A percentile compares a stretch with the other conserved stretches of the same genome.
Evolutionary conservation across 2,888 invertebrate genomes (phyloP).

Genomic region (Calameuta filiformis): DNA sequence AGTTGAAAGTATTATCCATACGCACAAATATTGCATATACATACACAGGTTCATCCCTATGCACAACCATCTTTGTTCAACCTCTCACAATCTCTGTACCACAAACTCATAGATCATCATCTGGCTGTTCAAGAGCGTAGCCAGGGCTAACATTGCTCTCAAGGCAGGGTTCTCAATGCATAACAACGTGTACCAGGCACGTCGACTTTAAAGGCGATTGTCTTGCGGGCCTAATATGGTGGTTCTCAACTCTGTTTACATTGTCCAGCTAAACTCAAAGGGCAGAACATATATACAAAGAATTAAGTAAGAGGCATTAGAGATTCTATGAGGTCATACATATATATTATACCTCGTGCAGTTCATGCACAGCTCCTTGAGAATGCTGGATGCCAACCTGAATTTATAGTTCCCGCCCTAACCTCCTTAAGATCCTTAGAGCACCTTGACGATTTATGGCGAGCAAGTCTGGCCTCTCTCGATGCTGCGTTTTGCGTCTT

Average conservation of each 20-base stretch:
- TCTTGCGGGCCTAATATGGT: not conserved
- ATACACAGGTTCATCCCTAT: not conserved
- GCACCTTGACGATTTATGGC: not conserved
- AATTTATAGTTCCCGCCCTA: not conserved
- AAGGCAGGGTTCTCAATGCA: not conserved
- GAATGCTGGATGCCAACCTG: not conserved
- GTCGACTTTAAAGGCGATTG: not conserved
- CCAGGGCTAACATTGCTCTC: not conserved
- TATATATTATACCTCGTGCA: not conserved
- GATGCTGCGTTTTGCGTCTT: not conserved
- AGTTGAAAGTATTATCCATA: not conserved
- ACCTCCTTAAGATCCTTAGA: not conserved
- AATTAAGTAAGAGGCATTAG: not conserved
- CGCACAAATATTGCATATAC: not conserved
- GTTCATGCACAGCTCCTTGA: not conserved
- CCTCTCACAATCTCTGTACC: conserved; percentile 20
- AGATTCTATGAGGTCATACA: not conserved
- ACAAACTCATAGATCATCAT: conserved; percentile 30
- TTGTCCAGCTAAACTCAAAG: conserved; percentile 1
- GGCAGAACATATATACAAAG: not conserved
- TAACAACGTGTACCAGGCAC: not conserved
- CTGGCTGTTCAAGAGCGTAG: conserved; percentile 7
- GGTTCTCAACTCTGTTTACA: conserved; percentile 17
- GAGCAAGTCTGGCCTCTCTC: not conserved
- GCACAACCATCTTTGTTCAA: not conserved